Evolutionary conservation across 2,797 vertebrate genomes (phyloP), one percentile per base, ranked within the genome.

Genomic region (Sebastes oblongus): DNA sequence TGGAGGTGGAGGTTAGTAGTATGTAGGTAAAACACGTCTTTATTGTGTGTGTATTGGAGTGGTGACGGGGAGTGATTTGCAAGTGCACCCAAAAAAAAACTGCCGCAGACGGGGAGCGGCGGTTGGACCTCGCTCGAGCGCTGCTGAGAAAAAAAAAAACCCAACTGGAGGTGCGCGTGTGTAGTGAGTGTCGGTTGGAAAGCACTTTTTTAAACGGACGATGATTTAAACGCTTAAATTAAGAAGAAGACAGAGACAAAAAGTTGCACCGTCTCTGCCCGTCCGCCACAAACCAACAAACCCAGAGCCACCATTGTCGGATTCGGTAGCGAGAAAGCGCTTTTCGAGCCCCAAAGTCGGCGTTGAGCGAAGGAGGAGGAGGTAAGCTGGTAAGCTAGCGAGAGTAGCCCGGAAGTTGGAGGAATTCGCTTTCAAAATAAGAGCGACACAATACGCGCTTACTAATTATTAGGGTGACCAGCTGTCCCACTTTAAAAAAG

Each of bases 91-190:
- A 82, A 91, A 39, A 39, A 39, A 94, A 39, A 94, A 94, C 93
- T 95, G 94, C 93, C 93, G 94, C 95, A 94, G 94, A 95, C 94
- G 94, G 94, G 94, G 94, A 95, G 95, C 95, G 94, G 95, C 94
- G 91, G 89, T 88, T 91, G 92, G 90, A 92, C 83, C 89, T 88
- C 90, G 91, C 85, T 66, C 80, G 92, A 93, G 90, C 90, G 89
- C 88, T 80, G 52, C 82, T 83, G 90, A 39, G 4, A 8, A 56
- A 62, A 52, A 77, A 78, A 78, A 88, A 69, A 84, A 66, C n/a
- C 50, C 72, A 89, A 89, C 85, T 82, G 89, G 90, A 94, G 92
- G 91, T 94, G 91, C 87, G 92, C 88, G 84, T 87, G 86, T 56
- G 59, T 78, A 66, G 27, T 3, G 82, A 86, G 79, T 66, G 58